Evolutionary conservation across 2,888 invertebrate genomes (phyloP).

Genomic region (Andrena bucephala): DNA sequence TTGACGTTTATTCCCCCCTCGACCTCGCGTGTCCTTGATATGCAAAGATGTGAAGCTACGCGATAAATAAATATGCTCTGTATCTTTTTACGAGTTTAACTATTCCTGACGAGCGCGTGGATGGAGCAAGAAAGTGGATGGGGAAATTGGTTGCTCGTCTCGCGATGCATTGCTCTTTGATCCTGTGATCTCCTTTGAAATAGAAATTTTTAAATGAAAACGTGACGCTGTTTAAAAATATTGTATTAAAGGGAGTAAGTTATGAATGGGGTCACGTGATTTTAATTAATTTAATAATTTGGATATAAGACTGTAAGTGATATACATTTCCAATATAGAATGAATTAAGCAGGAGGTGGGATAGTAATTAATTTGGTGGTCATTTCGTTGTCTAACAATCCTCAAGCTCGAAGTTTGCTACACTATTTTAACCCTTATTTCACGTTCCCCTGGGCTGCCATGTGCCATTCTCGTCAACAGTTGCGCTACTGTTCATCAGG

Average conservation of each 20-base stretch:
- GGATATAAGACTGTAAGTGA: conserved; percentile 2
- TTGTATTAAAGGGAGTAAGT: background rate
- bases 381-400: background rate
- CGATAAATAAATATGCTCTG: conserved; percentile 11
- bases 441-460: conserved; percentile 21
- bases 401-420: background rate
- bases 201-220: background rate
- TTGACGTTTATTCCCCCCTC: conserved; percentile 1
- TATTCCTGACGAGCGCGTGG: background rate
- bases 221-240: background rate
- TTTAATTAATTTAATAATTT: background rate
- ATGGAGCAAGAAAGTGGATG: background rate
- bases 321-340: background rate
- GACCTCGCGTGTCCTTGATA: background rate
- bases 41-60: background rate
- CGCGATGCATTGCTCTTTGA: conserved; percentile 1
- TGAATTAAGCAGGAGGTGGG: background rate
- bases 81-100: conserved; percentile 3
- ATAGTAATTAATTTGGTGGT: conserved; percentile 36
- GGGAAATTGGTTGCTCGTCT: background rate
- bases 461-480: conserved; percentile 31
- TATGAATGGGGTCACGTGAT: background rate
- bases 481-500: conserved; percentile 45
- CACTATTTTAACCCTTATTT: conserved; percentile 24
- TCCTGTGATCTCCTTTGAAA: background rate